Conservation (phyloP, 2,113 vertebrate genomes). For the Ammodytes dubius region DNA sequence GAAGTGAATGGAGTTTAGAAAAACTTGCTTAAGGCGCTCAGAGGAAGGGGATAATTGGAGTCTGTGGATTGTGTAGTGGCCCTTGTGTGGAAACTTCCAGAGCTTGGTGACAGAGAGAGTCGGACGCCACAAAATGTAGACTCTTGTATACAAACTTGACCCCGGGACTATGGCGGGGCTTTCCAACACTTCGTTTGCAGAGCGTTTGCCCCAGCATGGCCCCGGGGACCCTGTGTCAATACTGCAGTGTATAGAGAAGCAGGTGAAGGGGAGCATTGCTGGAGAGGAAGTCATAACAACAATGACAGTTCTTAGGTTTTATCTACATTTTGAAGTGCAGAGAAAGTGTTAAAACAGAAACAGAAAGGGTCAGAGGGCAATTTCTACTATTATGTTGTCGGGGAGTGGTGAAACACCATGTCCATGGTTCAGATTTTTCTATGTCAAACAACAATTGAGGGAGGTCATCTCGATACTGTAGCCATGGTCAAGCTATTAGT, state of each 20-base stretch:
- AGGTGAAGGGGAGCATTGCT: slow-evolving; percentile 82
- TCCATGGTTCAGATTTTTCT: slow-evolving; percentile 27
- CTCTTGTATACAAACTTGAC: slow-evolving; percentile 99
- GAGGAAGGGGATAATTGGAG: slow-evolving; percentile 98
- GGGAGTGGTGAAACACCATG: neutral
- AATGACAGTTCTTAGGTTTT: slow-evolving; percentile 9
- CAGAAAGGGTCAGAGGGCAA: neutral
- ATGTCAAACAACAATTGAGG: slow-evolving; percentile 17
- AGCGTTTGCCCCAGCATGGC: slow-evolving; percentile 87
- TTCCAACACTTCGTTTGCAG: slow-evolving; percentile 89
- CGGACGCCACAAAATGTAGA: slow-evolving; percentile 96
- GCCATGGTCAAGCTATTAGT: slow-evolving; percentile 55
- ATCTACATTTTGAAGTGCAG: slow-evolving; percentile 4
- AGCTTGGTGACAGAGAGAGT: slow-evolving; percentile 87
- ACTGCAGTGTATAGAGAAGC: slow-evolving; percentile 84
- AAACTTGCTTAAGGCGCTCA: slow-evolving; percentile 99
- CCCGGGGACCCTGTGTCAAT: slow-evolving; percentile 81
- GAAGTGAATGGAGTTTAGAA: slow-evolving; percentile 99
- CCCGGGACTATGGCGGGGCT: slow-evolving; percentile 90
- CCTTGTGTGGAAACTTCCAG: slow-evolving; percentile 98
- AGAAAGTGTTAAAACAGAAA: slow-evolving; percentile 19
- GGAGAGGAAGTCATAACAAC: slow-evolving; percentile 33
- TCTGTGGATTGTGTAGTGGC: slow-evolving; percentile 90
- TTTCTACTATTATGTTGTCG: neutral
- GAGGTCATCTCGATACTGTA: slow-evolving; percentile 53